Conservation (phyloP, 2,113 vertebrate genomes). For the Junco hyemalis region DNA sequence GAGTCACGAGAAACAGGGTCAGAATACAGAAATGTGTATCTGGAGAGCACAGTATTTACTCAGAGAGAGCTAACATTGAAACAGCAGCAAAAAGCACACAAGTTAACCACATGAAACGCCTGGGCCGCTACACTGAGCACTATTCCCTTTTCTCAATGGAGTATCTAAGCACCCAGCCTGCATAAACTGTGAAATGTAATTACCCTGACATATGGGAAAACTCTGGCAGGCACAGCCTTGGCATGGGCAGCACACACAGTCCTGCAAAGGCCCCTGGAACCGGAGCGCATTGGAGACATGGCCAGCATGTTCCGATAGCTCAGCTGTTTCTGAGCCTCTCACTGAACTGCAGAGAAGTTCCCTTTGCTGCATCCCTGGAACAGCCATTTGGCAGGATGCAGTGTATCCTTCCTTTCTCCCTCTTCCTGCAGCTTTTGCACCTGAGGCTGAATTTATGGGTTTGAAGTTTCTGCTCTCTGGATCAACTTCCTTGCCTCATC, state of each 20-base stretch:
- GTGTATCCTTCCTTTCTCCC: background rate
- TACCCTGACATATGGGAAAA: background rate
- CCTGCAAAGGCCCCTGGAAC: background rate
- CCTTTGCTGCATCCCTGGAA: background rate
- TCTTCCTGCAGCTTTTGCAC: background rate
- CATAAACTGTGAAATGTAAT: constrained; percentile 5
- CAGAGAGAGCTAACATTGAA: background rate
- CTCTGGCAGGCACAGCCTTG: constrained; percentile 21
- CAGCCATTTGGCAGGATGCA: background rate
- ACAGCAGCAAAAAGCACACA: background rate
- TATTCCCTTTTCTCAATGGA: background rate
- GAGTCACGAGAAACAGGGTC: background rate
- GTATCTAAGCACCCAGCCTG: background rate
- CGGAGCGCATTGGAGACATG: background rate
- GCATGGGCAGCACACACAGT: background rate
- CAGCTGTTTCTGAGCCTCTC: background rate
- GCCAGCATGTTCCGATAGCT: background rate
- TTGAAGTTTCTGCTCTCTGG: background rate
- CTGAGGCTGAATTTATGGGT: background rate
- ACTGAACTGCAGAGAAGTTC: background rate
- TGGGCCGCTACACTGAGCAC: background rate
- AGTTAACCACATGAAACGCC: background rate
- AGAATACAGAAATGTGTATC: background rate
- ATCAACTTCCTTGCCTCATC: background rate
- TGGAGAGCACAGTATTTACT: background rate